Conservation (phyloP, 2,113 vertebrate species). For the Oncorhynchus tshawytscha region DNA sequence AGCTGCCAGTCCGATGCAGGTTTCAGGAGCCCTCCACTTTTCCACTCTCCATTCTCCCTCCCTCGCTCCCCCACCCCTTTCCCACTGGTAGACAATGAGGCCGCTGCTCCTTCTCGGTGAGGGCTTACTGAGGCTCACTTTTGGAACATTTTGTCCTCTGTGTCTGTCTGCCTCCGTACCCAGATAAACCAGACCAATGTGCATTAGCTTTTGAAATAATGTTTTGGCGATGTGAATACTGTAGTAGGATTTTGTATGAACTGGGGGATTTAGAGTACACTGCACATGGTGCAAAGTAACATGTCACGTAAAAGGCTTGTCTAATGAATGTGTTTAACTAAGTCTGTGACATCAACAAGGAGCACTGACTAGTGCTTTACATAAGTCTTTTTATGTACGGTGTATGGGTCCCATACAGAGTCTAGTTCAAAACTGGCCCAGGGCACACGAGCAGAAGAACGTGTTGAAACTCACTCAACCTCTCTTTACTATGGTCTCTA, state of each 20-base stretch:
- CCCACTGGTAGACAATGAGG: too few species aligned
- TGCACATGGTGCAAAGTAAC: too few species aligned
- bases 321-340: too few species aligned
- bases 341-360: not conserved
- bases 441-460: not conserved
- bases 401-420: too few species aligned
- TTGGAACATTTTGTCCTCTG: constrained; percentile 65
- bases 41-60: too few species aligned
- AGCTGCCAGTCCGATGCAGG: too few species aligned
- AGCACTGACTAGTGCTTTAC: not conserved
- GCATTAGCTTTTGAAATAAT: constrained; percentile 8
- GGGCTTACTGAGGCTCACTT: constrained; percentile 41
- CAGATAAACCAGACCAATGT: constrained; percentile 36
- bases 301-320: too few species aligned
- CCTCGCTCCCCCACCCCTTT: not conserved
- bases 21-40: too few species aligned
- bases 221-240: not conserved
- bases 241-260: too few species aligned
- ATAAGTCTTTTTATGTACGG: too few species aligned
- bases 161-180: constrained; percentile 13
- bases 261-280: too few species aligned
- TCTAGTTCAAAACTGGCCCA: too few species aligned
- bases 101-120: constrained; percentile 19
- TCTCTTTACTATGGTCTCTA: not conserved
- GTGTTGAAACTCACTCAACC: not conserved